These are phyloP conservation scores for Hypomecis atomaria DNA, from an alignment of 2,888 invertebrate species.

Conservation along the genomic window DNA sequence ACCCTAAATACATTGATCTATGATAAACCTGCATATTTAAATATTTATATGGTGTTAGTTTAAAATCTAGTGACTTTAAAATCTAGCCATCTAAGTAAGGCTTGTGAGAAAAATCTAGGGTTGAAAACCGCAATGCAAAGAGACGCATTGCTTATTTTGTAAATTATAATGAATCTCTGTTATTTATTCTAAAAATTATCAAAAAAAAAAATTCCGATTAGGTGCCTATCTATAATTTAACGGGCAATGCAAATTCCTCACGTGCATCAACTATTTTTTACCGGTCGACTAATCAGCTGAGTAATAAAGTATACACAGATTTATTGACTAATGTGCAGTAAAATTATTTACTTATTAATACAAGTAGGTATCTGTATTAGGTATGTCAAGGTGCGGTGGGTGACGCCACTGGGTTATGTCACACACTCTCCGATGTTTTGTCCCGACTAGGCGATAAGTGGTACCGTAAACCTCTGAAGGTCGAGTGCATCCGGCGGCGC, in stretches of 20 bases:
- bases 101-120: too few relatives aligned
- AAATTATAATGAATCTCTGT: too few relatives aligned
- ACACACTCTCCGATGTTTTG: constrained; percentile 64
- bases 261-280: neutral
- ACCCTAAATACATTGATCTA: neutral
- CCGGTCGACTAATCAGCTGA: neutral
- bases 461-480: constrained; percentile 69
- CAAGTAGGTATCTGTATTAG: constrained; percentile 44
- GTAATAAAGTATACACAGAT: constrained; percentile 5
- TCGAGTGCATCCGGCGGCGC: constrained; percentile 69
- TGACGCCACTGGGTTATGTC: constrained; percentile 79
- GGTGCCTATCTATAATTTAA: too few relatives aligned
- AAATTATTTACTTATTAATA: constrained; percentile 30
- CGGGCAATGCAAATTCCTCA: neutral
- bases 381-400: constrained; percentile 75
- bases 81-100: too few relatives aligned
- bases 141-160: too few relatives aligned
- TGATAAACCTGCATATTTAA: neutral
- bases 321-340: constrained; percentile 31
- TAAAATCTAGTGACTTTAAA: neutral
- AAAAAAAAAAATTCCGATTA: too few relatives aligned
- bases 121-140: too few relatives aligned
- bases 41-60: neutral
- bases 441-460: constrained; percentile 71
- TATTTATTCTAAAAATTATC: too few relatives aligned